These are phyloP conservation scores for Hemicordylus capensis DNA, from an alignment of 2,113 vertebrate species.

Conservation along the genomic window DNA sequence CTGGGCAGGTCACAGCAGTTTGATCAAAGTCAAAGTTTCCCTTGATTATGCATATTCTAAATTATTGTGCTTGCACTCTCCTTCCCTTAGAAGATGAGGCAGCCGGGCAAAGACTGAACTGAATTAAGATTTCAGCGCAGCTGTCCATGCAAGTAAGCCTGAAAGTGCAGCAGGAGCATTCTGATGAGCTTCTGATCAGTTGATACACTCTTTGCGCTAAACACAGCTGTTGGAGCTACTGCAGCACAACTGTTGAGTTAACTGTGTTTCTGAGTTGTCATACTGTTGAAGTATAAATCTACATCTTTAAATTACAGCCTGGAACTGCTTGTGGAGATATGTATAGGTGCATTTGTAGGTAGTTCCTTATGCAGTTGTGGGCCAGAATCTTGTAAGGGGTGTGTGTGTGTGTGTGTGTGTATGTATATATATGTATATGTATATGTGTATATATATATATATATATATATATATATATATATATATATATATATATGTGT, in stretches of 20 bases:
- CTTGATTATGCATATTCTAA: neutral
- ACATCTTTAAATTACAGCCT: conserved; percentile 5
- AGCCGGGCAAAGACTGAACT: neutral
- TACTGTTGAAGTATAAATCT: neutral
- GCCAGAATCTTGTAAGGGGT: conserved; percentile 23
- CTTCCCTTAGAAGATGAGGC: neutral
- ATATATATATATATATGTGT: conserved; percentile 27
- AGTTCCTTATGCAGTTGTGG: conserved; percentile 2
- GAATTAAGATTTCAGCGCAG: neutral
- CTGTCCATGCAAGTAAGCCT: neutral
- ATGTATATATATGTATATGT: conserved; percentile 27
- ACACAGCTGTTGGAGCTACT: neutral
- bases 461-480: conserved; percentile 30
- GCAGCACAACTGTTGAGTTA: neutral
- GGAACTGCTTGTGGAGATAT: neutral
- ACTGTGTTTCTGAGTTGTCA: neutral
- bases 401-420: too few species aligned
- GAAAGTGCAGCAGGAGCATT: neutral
- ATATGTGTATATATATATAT: conserved; percentile 36
- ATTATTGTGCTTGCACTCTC: neutral
- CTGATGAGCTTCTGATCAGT: neutral
- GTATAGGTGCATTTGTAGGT: conserved; percentile 28
- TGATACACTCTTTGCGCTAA: neutral
- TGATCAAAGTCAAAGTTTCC: neutral
- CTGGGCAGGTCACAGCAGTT: neutral